These are phyloP conservation scores for Meteorus sp. DNA, from an alignment of 1,140 invertebrate genomes.

Conservation along the genomic window DNA sequence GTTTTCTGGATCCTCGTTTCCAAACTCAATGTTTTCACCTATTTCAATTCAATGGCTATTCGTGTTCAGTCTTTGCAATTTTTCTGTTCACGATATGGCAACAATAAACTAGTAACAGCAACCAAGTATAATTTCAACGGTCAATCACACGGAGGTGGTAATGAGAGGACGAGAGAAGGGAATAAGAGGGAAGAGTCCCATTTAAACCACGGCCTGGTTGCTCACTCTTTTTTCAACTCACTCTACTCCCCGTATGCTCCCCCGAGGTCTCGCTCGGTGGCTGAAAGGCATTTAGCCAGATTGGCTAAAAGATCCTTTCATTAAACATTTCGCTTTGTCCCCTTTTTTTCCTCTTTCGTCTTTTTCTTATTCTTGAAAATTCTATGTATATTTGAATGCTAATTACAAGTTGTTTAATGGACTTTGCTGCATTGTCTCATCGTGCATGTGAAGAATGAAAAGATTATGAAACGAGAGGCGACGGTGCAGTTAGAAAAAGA, in stretches of 20 bases:
- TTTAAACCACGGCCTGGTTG: constrained; percentile 45
- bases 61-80: too few species aligned
- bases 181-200: constrained; percentile 53
- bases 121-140: too few species aligned
- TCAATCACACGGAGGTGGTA: too few species aligned
- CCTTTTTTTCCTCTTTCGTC: constrained; percentile 26
- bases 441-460: constrained; percentile 5
- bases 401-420: constrained; percentile 59
- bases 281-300: constrained; percentile 57
- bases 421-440: constrained; percentile 34
- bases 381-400: constrained; percentile 55
- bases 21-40: too few species aligned
- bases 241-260: too few species aligned
- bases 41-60: too few species aligned
- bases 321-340: constrained; percentile 50
- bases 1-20: too few species aligned
- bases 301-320: constrained; percentile 54
- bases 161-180: constrained; percentile 7
- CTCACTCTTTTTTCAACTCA: constrained; percentile 16
- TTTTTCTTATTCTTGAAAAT: constrained; percentile 40
- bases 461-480: too few species aligned
- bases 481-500: too few species aligned
- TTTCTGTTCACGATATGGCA: too few species aligned
- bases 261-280: constrained; percentile 30
- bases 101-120: too few species aligned